A percentile compares a stretch with the other conserved stretches of the same genome.
Evolutionary conservation across 2,113 vertebrate genomes (phyloP).

Genomic region (Hyperoodon ampullatus): DNA sequence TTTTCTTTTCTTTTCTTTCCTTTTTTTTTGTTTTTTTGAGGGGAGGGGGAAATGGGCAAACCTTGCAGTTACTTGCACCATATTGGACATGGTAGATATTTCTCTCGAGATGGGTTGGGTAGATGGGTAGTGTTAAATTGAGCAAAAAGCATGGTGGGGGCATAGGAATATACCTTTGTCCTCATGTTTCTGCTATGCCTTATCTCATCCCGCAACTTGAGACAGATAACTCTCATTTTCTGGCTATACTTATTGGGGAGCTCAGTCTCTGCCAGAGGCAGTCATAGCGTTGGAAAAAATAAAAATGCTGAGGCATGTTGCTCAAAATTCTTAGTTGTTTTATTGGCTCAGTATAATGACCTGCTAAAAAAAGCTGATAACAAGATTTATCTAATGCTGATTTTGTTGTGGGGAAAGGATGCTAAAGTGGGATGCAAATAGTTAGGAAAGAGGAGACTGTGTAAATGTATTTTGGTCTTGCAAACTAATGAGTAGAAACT

Average conservation of each 20-base stretch:
- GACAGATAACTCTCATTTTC: neutral
- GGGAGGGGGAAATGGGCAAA: neutral
- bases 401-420: neutral
- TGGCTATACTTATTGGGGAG: neutral
- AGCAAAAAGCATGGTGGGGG: neutral
- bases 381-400: neutral
- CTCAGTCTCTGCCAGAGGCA: neutral
- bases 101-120: neutral
- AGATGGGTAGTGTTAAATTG: neutral
- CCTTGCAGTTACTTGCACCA: neutral
- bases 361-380: neutral
- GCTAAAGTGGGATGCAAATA: neutral
- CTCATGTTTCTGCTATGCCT: neutral
- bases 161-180: neutral
- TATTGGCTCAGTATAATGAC: neutral
- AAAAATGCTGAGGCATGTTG: neutral
- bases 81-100: neutral
- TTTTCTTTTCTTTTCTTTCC: neutral
- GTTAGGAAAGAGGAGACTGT: neutral
- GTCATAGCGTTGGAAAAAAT: neutral
- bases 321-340: neutral
- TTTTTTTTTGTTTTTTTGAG: neutral
- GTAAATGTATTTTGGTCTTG: conserved; percentile 1
- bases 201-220: neutral
- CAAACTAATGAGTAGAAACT: conserved; percentile 6